These are phyloP conservation scores for Leucoma salicis DNA, from an alignment of 2,888 invertebrate genomes.

Conservation along the genomic window DNA sequence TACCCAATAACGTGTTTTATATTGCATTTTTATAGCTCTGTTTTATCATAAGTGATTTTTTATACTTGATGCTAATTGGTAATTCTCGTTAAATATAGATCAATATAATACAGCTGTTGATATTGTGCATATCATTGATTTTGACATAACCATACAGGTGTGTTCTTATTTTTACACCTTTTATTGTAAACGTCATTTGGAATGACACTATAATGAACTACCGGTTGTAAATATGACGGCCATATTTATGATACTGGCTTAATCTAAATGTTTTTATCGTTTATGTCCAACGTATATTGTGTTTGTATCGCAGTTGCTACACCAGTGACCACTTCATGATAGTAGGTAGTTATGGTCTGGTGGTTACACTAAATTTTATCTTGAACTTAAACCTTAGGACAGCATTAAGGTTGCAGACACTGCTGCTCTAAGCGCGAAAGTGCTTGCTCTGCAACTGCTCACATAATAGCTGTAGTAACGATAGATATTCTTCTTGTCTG, in stretches of 20 bases:
- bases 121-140: conserved; percentile 9
- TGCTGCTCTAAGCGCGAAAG: no score
- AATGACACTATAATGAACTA: not conserved
- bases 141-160: conserved; percentile 18
- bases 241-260: not conserved
- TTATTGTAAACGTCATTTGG: not conserved
- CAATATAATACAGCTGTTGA: conserved; percentile 11
- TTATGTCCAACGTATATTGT: not conserved
- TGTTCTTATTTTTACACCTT: conserved; percentile 14
- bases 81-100: conserved; percentile 13
- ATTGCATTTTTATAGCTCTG: conserved; percentile 18
- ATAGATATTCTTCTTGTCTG: no score
- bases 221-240: not conserved
- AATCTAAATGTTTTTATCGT: not conserved
- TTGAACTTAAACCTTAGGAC: no score
- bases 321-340: no score
- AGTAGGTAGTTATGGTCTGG: no score
- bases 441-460: no score
- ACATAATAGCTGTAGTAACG: no score
- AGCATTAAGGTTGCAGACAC: no score
- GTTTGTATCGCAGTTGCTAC: no score
- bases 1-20: conserved; percentile 1
- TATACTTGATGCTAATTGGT: conserved; percentile 11
- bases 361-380: no score
- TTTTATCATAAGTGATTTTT: conserved; percentile 11